phyloP scores from a whole-genome alignment of 2,113 vertebrate species.

The Henicopernis longicauda region DNA sequence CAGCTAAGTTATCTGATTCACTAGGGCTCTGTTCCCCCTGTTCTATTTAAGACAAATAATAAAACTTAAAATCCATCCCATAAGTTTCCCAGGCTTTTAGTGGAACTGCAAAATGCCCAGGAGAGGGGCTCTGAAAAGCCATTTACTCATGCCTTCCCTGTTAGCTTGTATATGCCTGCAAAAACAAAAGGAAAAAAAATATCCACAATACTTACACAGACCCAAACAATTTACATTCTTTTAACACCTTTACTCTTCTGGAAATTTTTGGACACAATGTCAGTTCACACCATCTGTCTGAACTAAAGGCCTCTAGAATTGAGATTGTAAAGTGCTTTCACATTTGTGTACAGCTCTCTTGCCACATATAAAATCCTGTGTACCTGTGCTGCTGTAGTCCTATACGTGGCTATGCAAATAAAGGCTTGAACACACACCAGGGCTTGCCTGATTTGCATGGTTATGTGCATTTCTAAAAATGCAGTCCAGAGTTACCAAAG shows the following conservation, averaged over 20 bases:
- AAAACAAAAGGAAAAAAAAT: background rate
- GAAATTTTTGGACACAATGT: background rate
- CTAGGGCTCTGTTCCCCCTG: background rate
- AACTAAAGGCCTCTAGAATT: background rate
- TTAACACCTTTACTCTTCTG: background rate
- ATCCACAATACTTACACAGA: background rate
- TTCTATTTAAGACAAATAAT: background rate
- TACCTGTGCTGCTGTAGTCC: background rate
- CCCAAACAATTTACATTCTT: background rate
- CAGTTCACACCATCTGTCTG: background rate
- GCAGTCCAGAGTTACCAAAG: background rate
- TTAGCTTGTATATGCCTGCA: background rate
- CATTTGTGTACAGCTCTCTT: background rate
- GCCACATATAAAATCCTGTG: background rate
- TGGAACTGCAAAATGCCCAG: background rate
- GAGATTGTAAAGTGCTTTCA: background rate
- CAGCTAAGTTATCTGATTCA: constrained; percentile 6
- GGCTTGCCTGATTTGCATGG: background rate
- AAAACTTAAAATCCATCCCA: background rate
- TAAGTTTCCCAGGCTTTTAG: background rate
- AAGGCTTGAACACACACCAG: background rate
- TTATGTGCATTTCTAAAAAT: background rate
- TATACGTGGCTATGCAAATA: background rate
- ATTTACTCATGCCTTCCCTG: background rate
- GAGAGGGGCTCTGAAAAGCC: background rate